phyloP scores from a whole-genome alignment of 2,797 vertebrate genomes.

The Parauchenoglanis ngamensis region DNA sequence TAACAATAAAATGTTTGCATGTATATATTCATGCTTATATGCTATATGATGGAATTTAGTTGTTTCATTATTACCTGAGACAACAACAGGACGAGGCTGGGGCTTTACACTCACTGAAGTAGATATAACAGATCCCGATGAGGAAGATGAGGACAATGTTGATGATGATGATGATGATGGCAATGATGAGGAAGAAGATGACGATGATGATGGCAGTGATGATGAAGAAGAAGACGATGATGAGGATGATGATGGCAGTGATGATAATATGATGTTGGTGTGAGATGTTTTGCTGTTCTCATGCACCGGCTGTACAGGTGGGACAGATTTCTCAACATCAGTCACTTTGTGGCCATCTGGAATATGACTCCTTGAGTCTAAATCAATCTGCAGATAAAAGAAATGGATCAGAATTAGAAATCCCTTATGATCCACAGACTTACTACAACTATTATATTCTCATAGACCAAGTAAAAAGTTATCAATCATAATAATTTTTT shows the following conservation, averaged over 20 bases:
- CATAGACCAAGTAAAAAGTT: not conserved
- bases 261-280: conserved; percentile 34
- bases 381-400: conserved; percentile 62
- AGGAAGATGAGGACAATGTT: conserved; percentile 56
- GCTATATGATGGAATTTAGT: not conserved
- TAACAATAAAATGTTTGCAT: not conserved
- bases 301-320: conserved; percentile 42
- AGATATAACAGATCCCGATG: conserved; percentile 51
- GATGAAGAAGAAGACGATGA: conserved; percentile 53
- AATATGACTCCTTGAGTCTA: conserved; percentile 64
- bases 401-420: conserved; percentile 16
- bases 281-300: conserved; percentile 36
- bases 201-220: conserved; percentile 19
- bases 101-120: conserved; percentile 53
- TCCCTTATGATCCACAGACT: not conserved
- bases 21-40: not conserved
- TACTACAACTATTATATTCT: not conserved
- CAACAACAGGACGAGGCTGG: conserved; percentile 42
- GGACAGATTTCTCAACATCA: conserved; percentile 61
- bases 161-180: conserved; percentile 50
- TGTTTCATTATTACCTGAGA: conserved; percentile 43
- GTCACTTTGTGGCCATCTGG: conserved; percentile 62
- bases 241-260: conserved; percentile 20
- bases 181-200: conserved; percentile 43
- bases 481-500: not conserved